Conservation (phyloP, 2,113 vertebrate genomes). For the Piprites chloris region DNA sequence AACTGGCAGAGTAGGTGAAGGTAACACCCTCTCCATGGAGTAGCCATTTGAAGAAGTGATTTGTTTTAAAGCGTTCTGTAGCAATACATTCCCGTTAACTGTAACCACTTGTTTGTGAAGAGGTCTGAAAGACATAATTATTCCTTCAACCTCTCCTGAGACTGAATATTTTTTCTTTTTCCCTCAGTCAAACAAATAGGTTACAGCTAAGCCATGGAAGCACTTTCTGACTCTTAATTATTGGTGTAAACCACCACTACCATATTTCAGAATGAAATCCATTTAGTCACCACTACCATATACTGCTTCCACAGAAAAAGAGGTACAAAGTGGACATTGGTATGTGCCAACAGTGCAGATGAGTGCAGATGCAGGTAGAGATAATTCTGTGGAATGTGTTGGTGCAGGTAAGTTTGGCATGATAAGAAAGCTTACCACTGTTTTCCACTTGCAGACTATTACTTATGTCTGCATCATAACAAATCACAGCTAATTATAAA, state of each 20-base stretch:
- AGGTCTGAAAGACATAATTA: background rate
- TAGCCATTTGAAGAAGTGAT: background rate
- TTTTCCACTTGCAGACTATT: background rate
- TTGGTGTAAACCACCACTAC: background rate
- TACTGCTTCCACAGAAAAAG: background rate
- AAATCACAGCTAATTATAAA: background rate
- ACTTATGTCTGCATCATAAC: background rate
- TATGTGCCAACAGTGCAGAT: background rate
- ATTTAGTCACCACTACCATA: background rate
- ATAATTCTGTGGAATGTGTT: background rate
- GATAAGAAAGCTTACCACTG: background rate
- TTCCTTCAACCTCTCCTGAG: background rate
- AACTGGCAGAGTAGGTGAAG: background rate
- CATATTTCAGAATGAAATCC: background rate
- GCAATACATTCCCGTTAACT: background rate
- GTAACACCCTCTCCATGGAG: background rate
- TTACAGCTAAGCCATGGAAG: background rate
- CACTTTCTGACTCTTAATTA: background rate
- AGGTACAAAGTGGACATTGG: rapidly evolving
- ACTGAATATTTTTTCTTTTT: background rate
- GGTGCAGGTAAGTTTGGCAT: background rate
- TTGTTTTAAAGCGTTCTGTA: background rate
- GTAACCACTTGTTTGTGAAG: background rate
- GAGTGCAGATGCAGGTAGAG: background rate
- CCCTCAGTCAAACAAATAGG: background rate